Conservation (phyloP, 2,113 vertebrate species). For the Azemiops feae region DNA sequence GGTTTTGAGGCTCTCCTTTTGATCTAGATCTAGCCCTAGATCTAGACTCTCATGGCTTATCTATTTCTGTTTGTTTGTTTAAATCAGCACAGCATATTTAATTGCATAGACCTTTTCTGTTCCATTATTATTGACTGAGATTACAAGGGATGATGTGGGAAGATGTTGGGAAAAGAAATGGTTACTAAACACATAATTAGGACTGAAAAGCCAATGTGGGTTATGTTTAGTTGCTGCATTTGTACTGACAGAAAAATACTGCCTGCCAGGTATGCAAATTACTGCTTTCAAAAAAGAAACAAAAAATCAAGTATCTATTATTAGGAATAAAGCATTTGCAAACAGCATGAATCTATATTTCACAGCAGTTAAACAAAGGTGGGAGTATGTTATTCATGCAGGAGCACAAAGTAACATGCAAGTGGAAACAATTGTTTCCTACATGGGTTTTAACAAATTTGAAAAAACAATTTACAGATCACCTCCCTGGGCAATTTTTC, state of each 20-base stretch:
- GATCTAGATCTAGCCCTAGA: not conserved
- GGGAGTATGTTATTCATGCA: not conserved
- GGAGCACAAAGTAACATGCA: not conserved
- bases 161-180: not conserved
- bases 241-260: not conserved
- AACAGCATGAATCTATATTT: not conserved
- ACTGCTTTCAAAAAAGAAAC: not conserved
- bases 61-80: not conserved
- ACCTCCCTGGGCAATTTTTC: too few species aligned
- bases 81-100: not conserved
- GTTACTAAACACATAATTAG: not conserved
- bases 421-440: not conserved
- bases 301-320: not conserved
- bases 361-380: not conserved
- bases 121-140: not conserved
- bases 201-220: not conserved
- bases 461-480: not conserved
- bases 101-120: not conserved
- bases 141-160: not conserved
- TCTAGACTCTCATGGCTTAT: not conserved
- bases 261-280: not conserved
- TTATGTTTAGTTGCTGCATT: not conserved
- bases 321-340: not conserved
- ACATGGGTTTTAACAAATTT: not conserved
- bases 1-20: not conserved